These are phyloP conservation scores for Chloebia gouldiae DNA, from an alignment of 2,113 vertebrate genomes.

Conservation along the genomic window DNA sequence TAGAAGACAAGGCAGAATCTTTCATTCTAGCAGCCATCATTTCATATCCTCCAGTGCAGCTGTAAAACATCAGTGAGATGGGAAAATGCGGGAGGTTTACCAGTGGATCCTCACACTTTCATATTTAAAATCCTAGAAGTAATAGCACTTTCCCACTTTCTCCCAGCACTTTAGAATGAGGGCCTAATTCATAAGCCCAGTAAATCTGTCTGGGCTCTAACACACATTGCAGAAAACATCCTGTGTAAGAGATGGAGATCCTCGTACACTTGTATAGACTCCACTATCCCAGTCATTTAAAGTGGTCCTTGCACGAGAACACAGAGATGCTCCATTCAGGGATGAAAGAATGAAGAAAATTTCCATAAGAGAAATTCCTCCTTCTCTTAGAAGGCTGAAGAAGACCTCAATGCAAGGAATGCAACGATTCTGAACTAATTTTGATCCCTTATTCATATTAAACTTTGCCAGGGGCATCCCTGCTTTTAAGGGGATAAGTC, in stretches of 20 bases:
- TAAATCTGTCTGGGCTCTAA: neutral
- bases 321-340: neutral
- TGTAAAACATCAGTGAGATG: neutral
- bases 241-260: neutral
- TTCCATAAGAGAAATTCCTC: neutral
- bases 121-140: neutral
- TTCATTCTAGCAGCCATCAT: neutral
- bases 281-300: neutral
- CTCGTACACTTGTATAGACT: fast-evolving
- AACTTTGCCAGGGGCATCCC: neutral
- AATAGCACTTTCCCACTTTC: neutral
- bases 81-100: neutral
- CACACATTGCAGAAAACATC: neutral
- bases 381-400: neutral
- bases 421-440: neutral
- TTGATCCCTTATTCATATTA: neutral
- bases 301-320: fast-evolving
- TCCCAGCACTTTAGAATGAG: neutral
- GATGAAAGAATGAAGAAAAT: neutral
- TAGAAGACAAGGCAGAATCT: neutral
- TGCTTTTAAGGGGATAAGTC: neutral
- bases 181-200: neutral
- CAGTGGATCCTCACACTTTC: neutral
- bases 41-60: neutral
- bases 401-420: neutral